phyloP scores from a whole-genome alignment of 2,797 vertebrate species.

The Eulemur coronatus region DNA sequence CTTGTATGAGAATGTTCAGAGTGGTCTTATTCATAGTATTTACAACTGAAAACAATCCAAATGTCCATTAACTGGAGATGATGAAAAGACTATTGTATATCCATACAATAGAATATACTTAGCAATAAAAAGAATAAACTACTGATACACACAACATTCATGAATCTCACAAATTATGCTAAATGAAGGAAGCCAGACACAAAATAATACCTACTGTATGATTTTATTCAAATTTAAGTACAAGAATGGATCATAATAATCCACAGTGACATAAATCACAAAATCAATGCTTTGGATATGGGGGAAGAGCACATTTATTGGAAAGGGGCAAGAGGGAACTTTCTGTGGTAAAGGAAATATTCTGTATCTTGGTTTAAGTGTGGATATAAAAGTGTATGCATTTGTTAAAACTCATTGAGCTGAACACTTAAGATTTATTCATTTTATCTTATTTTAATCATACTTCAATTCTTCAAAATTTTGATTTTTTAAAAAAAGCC shows the following conservation, averaged over 20 bases:
- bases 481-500: neutral
- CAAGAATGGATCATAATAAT: neutral
- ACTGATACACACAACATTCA: neutral
- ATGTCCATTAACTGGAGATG: neutral
- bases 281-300: neutral
- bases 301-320: neutral
- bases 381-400: neutral
- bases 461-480: neutral
- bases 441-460: constrained; percentile 13
- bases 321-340: neutral
- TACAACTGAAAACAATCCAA: neutral
- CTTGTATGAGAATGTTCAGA: neutral
- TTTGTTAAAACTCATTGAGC: constrained; percentile 11
- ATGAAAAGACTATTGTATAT: neutral
- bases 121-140: constrained; percentile 9
- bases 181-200: neutral
- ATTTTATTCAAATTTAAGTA: neutral
- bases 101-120: neutral
- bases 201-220: neutral
- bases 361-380: neutral
- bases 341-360: neutral
- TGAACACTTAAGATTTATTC: neutral
- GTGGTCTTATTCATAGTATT: neutral
- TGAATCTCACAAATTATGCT: neutral
- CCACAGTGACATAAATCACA: neutral